Base-by-base conservation (phyloP, 2,797 vertebrate species). In the Hypotaenidia philippensis region DNA sequence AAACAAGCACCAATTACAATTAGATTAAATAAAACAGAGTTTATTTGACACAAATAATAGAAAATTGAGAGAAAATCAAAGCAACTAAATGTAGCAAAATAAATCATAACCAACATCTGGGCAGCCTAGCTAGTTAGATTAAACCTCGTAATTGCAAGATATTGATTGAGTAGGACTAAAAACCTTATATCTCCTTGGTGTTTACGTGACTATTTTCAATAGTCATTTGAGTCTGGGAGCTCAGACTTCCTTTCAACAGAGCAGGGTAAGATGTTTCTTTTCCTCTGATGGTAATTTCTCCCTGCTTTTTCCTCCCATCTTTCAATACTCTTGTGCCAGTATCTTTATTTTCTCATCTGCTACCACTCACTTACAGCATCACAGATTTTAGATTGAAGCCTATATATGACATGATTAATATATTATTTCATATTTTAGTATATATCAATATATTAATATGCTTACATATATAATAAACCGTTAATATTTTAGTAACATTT, bases 41-140 rank as follows among this genome's bases (percentile, higher is more conserved):
- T 96, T 91, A 94, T 92, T 85, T 87, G 71, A 74, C 59, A 53
- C 22, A 38, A 49, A 41, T 25, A 81, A 72, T 23, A 25, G 83
- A 87, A 96, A 93, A 91, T 11, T 23, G 45, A 87, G 32, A 88
- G 60, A 79, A 96, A 96, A 95, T 90, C 78, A 69, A 93, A 96
- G 68, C 53, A 90, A 83, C 41, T 70, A 85, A 87, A 89, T 83
- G 53, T 74, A 96, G 87, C 82, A 93, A 89, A 93, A 89, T 93
- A 96, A 96, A 93, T 92, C 82, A 93, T 87, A 95, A 87, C 68
- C 41, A 92, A 41, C 27, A 36, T 55, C 17, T 83, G 75, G 80
- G 56, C 78, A 92, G 75, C 57, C 89, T 83, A 76, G 50, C 52
- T 68, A 61, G 75, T 96, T 95, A 90, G 71, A 78, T 59, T 86